Conservation (phyloP, 2,888 invertebrate genomes). For the Phorcus lineatus region DNA sequence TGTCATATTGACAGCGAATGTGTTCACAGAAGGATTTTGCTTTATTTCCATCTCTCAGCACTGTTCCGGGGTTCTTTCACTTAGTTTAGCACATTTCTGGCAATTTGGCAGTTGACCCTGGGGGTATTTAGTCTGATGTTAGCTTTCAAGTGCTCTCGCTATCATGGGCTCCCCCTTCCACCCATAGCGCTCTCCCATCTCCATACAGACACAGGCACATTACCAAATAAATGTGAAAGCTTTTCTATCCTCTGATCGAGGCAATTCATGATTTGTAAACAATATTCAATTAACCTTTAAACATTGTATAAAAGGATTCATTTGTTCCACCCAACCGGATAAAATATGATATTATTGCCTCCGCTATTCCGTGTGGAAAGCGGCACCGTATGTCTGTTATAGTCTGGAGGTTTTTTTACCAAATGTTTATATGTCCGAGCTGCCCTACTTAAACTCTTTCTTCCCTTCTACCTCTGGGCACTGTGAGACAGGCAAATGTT, state of each 20-base stretch:
- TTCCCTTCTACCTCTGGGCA: neutral
- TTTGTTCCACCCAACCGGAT: slow-evolving; percentile 10
- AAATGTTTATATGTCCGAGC: neutral
- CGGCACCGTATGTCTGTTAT: neutral
- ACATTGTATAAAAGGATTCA: neutral
- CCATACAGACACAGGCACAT: neutral
- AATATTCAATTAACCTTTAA: slow-evolving; percentile 26
- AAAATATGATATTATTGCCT: slow-evolving; percentile 16
- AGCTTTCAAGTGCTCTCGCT: slow-evolving; percentile 8
- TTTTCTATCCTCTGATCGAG: slow-evolving; percentile 1
- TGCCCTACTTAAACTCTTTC: neutral
- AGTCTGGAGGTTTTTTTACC: neutral
- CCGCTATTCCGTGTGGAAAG: neutral
- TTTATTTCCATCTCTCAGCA: slow-evolving; percentile 12
- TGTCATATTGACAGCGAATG: slow-evolving; percentile 10
- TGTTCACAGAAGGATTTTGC: slow-evolving; percentile 1
- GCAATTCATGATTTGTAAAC: slow-evolving; percentile 26
- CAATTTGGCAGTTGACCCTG: slow-evolving; percentile 28
- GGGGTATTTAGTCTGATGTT: slow-evolving; percentile 23
- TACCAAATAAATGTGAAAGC: slow-evolving; percentile 20
- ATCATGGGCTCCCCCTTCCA: neutral
- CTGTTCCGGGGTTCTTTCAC: slow-evolving; percentile 5
- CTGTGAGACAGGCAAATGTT: slow-evolving; percentile 8
- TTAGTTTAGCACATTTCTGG: slow-evolving; percentile 6
- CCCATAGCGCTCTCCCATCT: neutral